These are phyloP conservation scores for Dryomyza anilis DNA, from an alignment of 2,888 invertebrate genomes.

Conservation along the genomic window DNA sequence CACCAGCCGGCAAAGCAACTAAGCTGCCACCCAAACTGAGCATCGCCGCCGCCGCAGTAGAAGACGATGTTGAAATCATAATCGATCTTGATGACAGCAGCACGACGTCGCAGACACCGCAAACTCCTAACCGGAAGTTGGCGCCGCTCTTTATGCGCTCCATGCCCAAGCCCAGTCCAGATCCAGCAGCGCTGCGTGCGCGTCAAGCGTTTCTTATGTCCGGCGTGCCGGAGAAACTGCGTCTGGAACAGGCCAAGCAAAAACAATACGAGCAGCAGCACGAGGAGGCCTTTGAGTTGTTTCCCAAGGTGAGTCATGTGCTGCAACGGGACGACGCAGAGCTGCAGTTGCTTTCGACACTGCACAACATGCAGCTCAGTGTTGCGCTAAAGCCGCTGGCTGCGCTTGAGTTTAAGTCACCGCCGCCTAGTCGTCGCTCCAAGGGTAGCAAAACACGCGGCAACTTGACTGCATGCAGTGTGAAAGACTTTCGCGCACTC, in stretches of 20 bases:
- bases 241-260: slow-evolving; percentile 64
- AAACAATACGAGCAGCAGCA: slow-evolving; percentile 58
- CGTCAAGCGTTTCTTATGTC: slow-evolving; percentile 73
- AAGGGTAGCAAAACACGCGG: slow-evolving; percentile 27
- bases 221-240: slow-evolving; percentile 71
- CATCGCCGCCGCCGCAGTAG: too few species aligned
- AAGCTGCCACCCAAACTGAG: not conserved
- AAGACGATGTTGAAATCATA: slow-evolving; percentile 37
- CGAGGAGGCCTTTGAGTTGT: slow-evolving; percentile 61
- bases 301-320: slow-evolving; percentile 71
- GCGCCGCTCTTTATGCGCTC: slow-evolving; percentile 74
- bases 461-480: slow-evolving; percentile 35
- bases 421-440: slow-evolving; percentile 5
- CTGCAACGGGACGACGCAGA: slow-evolving; percentile 62
- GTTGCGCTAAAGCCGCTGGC: slow-evolving; percentile 18
- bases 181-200: slow-evolving; percentile 68
- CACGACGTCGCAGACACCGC: slow-evolving; percentile 43
- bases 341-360: too few species aligned
- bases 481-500: slow-evolving; percentile 28
- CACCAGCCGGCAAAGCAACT: slow-evolving; percentile 17
- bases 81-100: slow-evolving; percentile 52
- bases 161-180: slow-evolving; percentile 65
- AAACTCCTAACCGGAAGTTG: slow-evolving; percentile 62
- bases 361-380: too few species aligned
- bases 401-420: slow-evolving; percentile 17